These are phyloP conservation scores for Channallabes apus DNA, from an alignment of 2,797 vertebrate species.

Conservation along the genomic window DNA sequence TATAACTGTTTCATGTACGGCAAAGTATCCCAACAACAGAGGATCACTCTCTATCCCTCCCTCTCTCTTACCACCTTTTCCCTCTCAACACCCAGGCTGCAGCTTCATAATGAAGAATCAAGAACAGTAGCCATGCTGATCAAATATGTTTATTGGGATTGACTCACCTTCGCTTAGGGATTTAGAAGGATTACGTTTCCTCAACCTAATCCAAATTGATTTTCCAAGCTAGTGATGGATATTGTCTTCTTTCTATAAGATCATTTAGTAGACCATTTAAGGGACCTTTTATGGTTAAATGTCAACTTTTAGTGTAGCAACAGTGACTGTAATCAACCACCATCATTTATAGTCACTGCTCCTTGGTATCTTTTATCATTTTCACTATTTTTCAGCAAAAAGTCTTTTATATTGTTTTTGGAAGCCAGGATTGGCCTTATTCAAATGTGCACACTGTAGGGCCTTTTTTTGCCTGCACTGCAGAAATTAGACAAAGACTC, in stretches of 20 bases:
- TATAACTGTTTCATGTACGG: neutral
- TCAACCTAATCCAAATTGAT: slow-evolving; percentile 35
- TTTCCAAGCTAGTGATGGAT: slow-evolving; percentile 17
- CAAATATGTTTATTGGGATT: slow-evolving; percentile 49
- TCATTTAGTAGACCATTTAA: neutral
- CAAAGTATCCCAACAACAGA: neutral
- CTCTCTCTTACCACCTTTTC: neutral
- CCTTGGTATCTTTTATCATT: neutral
- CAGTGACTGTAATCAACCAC: neutral
- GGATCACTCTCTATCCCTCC: neutral
- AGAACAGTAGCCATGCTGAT: slow-evolving; percentile 31
- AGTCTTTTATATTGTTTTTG: neutral
- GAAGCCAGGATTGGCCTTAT: slow-evolving; percentile 30
- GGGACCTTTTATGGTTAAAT: neutral
- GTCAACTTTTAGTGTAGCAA: neutral
- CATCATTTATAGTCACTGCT: neutral
- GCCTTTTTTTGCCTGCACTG: slow-evolving; percentile 37
- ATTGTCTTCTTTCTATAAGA: slow-evolving; percentile 1
- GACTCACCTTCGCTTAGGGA: slow-evolving; percentile 50
- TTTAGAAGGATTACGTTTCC: slow-evolving; percentile 53
- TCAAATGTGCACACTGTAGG: slow-evolving; percentile 32
- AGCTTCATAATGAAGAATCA: slow-evolving; percentile 48
- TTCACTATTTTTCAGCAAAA: neutral
- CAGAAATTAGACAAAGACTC: slow-evolving; percentile 51
- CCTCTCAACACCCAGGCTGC: slow-evolving; percentile 7